Evolutionary conservation across 2,888 invertebrate genomes (phyloP), one percentile per base, ranked within the genome.

Genomic region (Eristalis pertinax): DNA sequence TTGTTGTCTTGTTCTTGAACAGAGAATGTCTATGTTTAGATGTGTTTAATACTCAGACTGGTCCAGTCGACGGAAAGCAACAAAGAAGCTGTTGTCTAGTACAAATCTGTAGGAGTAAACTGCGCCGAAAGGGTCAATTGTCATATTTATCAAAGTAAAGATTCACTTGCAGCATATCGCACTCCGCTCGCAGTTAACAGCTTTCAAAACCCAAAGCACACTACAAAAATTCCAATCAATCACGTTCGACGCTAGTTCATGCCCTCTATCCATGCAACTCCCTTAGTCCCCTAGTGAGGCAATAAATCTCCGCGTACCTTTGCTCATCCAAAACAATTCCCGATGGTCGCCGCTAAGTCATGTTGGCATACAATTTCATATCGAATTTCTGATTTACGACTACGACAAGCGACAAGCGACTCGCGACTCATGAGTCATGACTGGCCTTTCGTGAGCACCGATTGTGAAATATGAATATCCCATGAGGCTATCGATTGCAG

Each of bases 371-470:
- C 26, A 38, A 67, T 58, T 60, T 67, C 38, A 4, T 11, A 65
- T 56, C 26, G 24, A 38, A 58, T 65, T 64, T 29, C 5, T 62
- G 60, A 68, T 68, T 77, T 32, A 77, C 32, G 62, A 35, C 43
- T 43, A 4, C 7, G 43, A 43, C 43, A 15, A 15, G 43, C n/a
- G 35, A 26, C 69, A 56, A 11, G 50, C 69, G n/a, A n/a, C n/a
- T n/a, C n/a, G n/a, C n/a, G 56, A 8, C 29, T n/a, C n/a, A n/a
- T n/a, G n/a, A n/a, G n/a, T 50, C 69, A 35, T 56, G 69, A 11
- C 62, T 77, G 69, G 63, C 69, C 68, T 77, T 77, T 77, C 29
- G 32, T 69, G 63, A 62, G 63, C n/a, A 50, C 26, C 43, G 41
- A 26, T 62, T 62, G 62, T 13, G 50, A 72, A 72, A 72, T 43